phyloP scores from a whole-genome alignment of 2,113 vertebrate genomes.

The Barbus barbus region DNA sequence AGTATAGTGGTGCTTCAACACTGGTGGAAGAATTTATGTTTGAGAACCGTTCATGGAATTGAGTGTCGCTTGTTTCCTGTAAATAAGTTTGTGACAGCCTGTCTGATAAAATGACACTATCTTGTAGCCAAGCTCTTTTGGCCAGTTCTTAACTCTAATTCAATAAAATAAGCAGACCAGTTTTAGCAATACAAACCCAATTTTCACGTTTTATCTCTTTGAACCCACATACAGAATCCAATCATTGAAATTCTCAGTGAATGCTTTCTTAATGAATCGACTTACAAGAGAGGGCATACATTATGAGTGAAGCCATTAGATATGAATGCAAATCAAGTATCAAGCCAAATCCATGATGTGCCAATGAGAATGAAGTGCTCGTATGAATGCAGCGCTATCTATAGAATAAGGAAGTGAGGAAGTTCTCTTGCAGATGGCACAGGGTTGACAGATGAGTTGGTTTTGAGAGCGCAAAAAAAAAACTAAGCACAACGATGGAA shows the following conservation, averaged over 20 bases:
- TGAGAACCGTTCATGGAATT: not conserved
- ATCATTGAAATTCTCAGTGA: slow-evolving; percentile 3
- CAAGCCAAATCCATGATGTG: slow-evolving; percentile 14
- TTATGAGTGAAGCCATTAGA: slow-evolving; percentile 10
- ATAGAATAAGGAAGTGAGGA: not conserved
- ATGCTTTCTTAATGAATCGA: not conserved
- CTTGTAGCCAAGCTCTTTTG: not conserved
- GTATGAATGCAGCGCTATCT: not conserved
- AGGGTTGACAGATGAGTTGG: not conserved
- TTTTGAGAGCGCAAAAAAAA: not conserved
- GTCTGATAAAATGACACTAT: not conserved
- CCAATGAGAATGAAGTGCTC: slow-evolving; percentile 4
- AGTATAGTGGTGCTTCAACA: not conserved
- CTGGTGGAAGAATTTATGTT: not conserved
- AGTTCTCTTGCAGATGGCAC: not conserved
- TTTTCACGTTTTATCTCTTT: not conserved
- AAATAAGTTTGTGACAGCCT: too few relatives aligned
- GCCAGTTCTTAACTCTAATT: not conserved
- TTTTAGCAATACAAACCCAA: not conserved
- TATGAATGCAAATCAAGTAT: slow-evolving; percentile 21
- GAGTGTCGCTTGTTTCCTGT: not conserved
- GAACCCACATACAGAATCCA: not conserved
- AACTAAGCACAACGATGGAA: not conserved
- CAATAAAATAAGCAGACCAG: not conserved
- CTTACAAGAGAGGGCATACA: not conserved